Conservation (phyloP, 2,888 invertebrate species). For the Apamea monoglypha region DNA sequence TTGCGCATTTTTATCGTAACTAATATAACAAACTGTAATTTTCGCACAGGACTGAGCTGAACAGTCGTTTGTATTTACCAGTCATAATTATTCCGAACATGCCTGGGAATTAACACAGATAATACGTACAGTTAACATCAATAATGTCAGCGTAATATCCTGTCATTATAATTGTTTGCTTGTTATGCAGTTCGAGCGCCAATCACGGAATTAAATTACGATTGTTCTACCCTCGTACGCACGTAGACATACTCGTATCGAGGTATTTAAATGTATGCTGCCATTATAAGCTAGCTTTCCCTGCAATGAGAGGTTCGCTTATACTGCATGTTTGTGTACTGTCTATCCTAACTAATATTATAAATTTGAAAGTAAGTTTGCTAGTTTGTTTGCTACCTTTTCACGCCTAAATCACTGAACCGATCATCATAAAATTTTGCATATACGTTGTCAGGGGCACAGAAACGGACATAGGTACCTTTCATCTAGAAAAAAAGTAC, state of each 20-base stretch:
- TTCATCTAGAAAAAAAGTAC: no score
- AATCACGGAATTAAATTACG: slow-evolving; percentile 21
- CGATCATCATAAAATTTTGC: no score
- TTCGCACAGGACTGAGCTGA: background rate
- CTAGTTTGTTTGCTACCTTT: no score
- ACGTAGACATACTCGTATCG: no score
- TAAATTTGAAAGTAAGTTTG: no score
- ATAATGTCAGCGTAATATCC: background rate
- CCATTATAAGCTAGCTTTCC: background rate
- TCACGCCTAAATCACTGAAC: no score
- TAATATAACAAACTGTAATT: background rate
- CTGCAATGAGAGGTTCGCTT: background rate
- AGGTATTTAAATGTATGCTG: background rate
- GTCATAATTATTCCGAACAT: background rate
- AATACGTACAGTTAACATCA: background rate
- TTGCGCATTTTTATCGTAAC: background rate
- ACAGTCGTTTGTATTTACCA: background rate
- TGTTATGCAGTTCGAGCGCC: background rate
- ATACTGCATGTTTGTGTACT: background rate
- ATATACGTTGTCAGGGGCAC: no score
- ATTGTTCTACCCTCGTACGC: background rate
- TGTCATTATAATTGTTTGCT: background rate
- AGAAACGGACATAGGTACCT: no score
- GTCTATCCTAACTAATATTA: no score
- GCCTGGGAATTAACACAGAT: background rate